Base-by-base conservation (phyloP, 2,797 vertebrate species). In the Onychomys torridus region DNA sequence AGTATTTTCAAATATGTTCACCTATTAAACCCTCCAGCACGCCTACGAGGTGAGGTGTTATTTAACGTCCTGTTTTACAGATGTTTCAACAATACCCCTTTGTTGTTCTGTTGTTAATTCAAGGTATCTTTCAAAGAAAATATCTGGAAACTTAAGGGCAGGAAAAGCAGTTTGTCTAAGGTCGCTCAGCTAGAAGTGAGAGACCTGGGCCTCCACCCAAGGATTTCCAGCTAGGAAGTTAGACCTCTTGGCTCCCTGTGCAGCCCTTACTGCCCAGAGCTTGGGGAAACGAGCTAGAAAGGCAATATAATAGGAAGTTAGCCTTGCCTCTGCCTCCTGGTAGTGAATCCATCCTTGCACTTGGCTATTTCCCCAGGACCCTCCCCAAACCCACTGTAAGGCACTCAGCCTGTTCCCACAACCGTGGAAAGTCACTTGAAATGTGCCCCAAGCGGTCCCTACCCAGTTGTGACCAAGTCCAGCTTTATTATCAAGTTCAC, bases 121-220 rank as follows among this genome's bases (percentile, higher is more conserved):
- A 9, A 59, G 49, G 34, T 52, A 57, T 86, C 84, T 95, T 92
- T 93, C 90, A 95, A 92, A 96, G 89, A 96, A 96, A 97, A 92
- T 57, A 90, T 61, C 73, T 73, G 69, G 71, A 95, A 83, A 43
- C 46, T 65, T 61, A 71, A 75, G 49, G 65, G 93, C 61, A 93
- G 59, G 32, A 93, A 94, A 97, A 78, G 40, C 29, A 63, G 89
- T 40, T 46, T 85, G 95, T 52, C 88, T 93, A 95, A 91, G 88
- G 85, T 95, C 23, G 29, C 0, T 0, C 5, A 40, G 79, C 75
- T 82, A 69, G 34, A 46, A 37, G 40, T 86, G 40, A 65, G 1
- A 82, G 75, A 89, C 21, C 37, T 49, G 37, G 78, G 65, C 79
- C 81, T 85, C 92, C 82, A 52, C 76, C 5, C 61, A 61, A 86